Conservation (phyloP, 2,888 invertebrate species). For the Sepiola atlantica region DNA sequence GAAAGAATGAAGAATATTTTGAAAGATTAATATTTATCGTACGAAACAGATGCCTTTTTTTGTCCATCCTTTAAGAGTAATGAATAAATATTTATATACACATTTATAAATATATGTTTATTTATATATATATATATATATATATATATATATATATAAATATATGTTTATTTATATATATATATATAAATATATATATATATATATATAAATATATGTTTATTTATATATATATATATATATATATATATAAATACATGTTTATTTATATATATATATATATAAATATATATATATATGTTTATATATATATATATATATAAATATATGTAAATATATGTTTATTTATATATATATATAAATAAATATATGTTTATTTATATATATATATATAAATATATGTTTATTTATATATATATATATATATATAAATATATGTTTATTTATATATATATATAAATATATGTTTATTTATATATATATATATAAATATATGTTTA, state of each 20-base stretch:
- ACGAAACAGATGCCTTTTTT: no score
- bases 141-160: background rate
- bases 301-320: background rate
- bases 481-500: background rate
- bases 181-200: background rate
- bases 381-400: background rate
- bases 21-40: no score
- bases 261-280: no score
- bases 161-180: background rate
- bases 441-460: background rate
- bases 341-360: background rate
- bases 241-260: no score
- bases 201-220: background rate
- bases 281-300: background rate
- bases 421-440: background rate
- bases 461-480: background rate
- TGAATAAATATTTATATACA: no score
- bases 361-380: background rate
- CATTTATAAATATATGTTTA: background rate
- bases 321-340: background rate
- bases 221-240: background rate
- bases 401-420: background rate
- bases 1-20: no score
- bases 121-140: background rate
- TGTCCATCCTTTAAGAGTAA: no score